These are phyloP conservation scores for Cryptotis parvus DNA, from an alignment of 2,113 vertebrate genomes.

Conservation along the genomic window DNA sequence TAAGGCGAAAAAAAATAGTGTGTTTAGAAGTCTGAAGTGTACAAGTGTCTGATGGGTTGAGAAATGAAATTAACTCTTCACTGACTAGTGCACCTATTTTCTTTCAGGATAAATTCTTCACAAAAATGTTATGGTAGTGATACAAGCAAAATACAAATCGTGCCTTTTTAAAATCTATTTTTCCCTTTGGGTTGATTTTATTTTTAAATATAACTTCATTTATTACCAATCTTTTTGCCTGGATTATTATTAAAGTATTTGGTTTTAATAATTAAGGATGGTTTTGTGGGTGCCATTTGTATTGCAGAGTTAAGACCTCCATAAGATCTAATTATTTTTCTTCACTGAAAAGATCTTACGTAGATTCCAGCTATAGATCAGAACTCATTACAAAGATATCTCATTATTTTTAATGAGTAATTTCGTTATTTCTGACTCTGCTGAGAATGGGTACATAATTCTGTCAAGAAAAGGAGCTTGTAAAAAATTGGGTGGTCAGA, in stretches of 20 bases:
- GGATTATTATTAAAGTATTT: slow-evolving; percentile 63
- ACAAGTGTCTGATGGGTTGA: slow-evolving; percentile 2
- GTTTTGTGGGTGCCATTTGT: slow-evolving; percentile 78
- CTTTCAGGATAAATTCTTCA: neutral
- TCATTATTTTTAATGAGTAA: slow-evolving; percentile 90
- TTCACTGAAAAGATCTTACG: slow-evolving; percentile 83
- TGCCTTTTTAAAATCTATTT: neutral
- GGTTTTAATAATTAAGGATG: slow-evolving; percentile 80
- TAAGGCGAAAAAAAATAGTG: slow-evolving; percentile 52
- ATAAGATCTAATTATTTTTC: slow-evolving; percentile 84
- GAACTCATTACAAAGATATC: slow-evolving; percentile 84
- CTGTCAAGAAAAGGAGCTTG: slow-evolving; percentile 72
- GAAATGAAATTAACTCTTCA: slow-evolving; percentile 60
- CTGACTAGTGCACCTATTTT: neutral
- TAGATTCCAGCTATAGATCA: slow-evolving; percentile 83
- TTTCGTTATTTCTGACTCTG: slow-evolving; percentile 86
- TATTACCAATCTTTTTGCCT: slow-evolving; percentile 11
- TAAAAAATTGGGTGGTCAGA: slow-evolving; percentile 82
- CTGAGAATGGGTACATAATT: slow-evolving; percentile 78
- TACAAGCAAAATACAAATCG: neutral
- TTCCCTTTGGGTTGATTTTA: slow-evolving; percentile 44
- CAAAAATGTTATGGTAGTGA: slow-evolving; percentile 34
- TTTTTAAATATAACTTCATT: slow-evolving; percentile 21
- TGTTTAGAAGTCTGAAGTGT: neutral
- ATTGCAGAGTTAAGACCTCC: slow-evolving; percentile 76